Evolutionary conservation across 35 echinoderm and acorn worm genomes (phyloP), one percentile per base, ranked within the genome.

Genomic region (Eucidaris tribuloides): DNA sequence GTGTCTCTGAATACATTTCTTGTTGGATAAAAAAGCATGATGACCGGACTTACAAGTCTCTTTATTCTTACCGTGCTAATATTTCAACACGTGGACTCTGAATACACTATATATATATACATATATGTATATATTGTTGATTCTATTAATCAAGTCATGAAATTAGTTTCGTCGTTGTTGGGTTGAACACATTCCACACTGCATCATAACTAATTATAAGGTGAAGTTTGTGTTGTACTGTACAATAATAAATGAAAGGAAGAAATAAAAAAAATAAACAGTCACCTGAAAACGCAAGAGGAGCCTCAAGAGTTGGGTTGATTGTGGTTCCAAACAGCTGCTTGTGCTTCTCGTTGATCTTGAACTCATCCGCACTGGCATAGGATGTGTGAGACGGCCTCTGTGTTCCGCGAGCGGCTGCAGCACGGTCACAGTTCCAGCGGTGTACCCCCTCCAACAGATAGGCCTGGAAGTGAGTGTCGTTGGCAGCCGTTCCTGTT

Each of bases 401-500:
- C 42, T 45, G 24, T 7, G 70, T 32, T 11, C 17, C 13, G 0
- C 17, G 20, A 56, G 77, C 37, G 45, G 48, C 46, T 20, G n/a
- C 5, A 35, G 89, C 49, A 46, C 65, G 39, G 27, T 81, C 55
- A 7, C 39, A 55, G 71, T 92, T 92, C 90, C 90, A 87, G 2
- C 90, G 6, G 14, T 32, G 32, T 18, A 92, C 52, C 30, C 89
- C 83, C 19, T 92, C 83, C 46, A 82, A 9, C 6, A 92, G 83
- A 43, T 92, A 92, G 34, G 90, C 83, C 46, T 92, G 84, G 44
- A 87, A 92, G 58, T 92, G 84, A 7, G 83, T 33, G 43, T 76
- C 45, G 61, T 79, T 92, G 7, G 89, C 89, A 58, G 32, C 11
- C 3, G 80, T 81, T 15, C 84, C 83, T 89, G 87, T n/a, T n/a